A percentile compares a stretch with the other conserved stretches of the same genome.
These are phyloP conservation scores for Caenorhabditis auriculariae DNA, from an alignment of 2,888 invertebrate species.

Conservation along the genomic window DNA sequence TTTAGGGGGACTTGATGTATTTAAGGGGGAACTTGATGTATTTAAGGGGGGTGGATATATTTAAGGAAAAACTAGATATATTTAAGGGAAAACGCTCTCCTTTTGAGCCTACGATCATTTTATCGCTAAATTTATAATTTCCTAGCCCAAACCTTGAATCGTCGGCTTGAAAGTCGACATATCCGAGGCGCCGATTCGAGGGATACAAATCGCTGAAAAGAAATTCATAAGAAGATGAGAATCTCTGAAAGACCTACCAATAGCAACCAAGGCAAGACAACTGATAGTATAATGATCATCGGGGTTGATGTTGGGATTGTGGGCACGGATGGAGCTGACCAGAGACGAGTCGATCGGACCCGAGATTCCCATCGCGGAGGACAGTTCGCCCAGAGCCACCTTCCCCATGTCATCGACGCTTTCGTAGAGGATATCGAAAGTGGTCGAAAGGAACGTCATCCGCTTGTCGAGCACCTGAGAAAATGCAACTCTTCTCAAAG, in stretches of 20 bases:
- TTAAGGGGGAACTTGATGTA: no score
- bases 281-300: slow-evolving; percentile 70
- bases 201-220: slow-evolving; percentile 83
- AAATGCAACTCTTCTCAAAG: no score
- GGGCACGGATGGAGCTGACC: slow-evolving; percentile 83
- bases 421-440: slow-evolving; percentile 71
- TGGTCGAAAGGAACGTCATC: slow-evolving; percentile 91
- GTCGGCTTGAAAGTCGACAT: slow-evolving; percentile 69
- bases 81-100: no score
- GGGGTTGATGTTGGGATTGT: slow-evolving; percentile 64
- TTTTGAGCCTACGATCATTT: no score
- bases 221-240: not conserved
- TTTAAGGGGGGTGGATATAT: no score
- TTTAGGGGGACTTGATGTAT: no score
- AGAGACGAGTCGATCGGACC: slow-evolving; percentile 94
- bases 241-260: slow-evolving; percentile 64
- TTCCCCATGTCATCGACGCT: slow-evolving; percentile 41
- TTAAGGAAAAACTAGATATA: no score
- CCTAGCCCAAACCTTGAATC: slow-evolving; percentile 20
- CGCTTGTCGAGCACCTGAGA: slow-evolving; percentile 76
- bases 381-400: slow-evolving; percentile 76
- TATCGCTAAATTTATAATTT: not conserved
- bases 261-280: slow-evolving; percentile 95
- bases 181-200: slow-evolving; percentile 86
- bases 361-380: slow-evolving; percentile 87